Evolutionary conservation across 2,797 vertebrate genomes (phyloP).

Genomic region (Miichthys miiuy): DNA sequence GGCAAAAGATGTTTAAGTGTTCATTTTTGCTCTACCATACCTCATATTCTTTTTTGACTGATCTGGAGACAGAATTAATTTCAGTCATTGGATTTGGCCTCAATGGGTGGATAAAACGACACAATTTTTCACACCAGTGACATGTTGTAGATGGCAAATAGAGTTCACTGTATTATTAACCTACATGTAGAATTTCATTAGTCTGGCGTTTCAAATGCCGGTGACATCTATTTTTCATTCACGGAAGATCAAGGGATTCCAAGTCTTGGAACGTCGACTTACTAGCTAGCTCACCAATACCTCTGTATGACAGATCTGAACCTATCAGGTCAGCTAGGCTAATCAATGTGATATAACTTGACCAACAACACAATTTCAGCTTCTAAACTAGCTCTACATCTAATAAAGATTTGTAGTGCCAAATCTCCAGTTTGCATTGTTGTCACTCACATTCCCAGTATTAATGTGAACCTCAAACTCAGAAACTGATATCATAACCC

Average conservation of each 20-base stretch:
- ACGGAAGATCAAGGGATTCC: conserved; percentile 6
- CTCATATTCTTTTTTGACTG: conserved; percentile 15
- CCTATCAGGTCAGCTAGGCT: background rate
- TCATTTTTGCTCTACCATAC: conserved; percentile 10
- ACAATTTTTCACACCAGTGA: conserved; percentile 33
- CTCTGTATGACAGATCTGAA: conserved; percentile 2
- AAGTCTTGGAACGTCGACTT: background rate
- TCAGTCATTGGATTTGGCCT: conserved; percentile 36
- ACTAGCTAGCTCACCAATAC: too few species aligned
- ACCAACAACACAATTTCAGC: background rate
- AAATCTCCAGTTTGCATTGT: background rate
- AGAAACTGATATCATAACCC: background rate
- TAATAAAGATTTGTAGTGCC: background rate
- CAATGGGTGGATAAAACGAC: conserved; percentile 26
- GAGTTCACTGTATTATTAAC: conserved; percentile 54
- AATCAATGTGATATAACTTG: background rate
- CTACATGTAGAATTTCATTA: conserved; percentile 36
- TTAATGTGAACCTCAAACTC: background rate
- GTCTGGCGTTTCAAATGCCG: conserved; percentile 16
- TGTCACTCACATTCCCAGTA: background rate
- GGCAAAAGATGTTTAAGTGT: conserved; percentile 20
- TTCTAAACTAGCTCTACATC: background rate
- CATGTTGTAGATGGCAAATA: conserved; percentile 35
- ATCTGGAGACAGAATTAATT: conserved; percentile 24
- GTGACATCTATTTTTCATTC: conserved; percentile 37